phyloP scores from a whole-genome alignment of 2,113 vertebrate genomes.

The Cryptotis parvus region DNA sequence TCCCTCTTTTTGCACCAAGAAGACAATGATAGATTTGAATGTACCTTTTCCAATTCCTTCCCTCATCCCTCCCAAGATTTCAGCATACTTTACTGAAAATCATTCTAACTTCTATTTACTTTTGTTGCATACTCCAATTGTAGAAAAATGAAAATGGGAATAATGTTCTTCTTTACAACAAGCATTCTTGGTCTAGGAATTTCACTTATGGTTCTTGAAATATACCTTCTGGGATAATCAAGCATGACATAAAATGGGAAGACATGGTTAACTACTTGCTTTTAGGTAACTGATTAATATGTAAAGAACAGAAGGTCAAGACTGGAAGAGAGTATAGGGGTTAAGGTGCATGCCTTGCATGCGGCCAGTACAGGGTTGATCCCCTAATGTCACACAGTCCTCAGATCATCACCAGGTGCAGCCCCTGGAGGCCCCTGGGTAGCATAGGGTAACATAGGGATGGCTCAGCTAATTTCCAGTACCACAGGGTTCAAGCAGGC shows the following conservation, averaged over 20 bases:
- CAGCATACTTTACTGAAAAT: not conserved
- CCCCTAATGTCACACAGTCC: too few species aligned
- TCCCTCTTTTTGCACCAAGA: not conserved
- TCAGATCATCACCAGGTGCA: too few species aligned
- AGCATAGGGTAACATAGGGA: too few species aligned
- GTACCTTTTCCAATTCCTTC: constrained; percentile 1
- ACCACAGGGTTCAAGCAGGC: too few species aligned
- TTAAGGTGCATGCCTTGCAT: too few species aligned
- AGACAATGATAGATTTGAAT: not conserved
- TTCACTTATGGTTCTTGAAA: not conserved
- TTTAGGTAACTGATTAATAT: not conserved
- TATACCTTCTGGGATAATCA: not conserved
- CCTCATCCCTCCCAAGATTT: not conserved
- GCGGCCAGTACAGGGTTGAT: too few species aligned
- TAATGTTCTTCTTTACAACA: not conserved
- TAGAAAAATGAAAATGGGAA: not conserved
- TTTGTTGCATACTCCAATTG: not conserved
- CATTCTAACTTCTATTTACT: not conserved
- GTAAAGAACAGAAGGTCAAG: not conserved
- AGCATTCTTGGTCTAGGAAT: not conserved
- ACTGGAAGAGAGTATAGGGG: too few species aligned
- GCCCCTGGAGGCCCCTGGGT: too few species aligned
- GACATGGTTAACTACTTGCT: not conserved
- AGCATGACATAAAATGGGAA: not conserved
- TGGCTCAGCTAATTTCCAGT: too few species aligned